These are phyloP conservation scores for Brachionichthys hirsutus DNA, from an alignment of 2,113 vertebrate genomes.

Conservation along the genomic window DNA sequence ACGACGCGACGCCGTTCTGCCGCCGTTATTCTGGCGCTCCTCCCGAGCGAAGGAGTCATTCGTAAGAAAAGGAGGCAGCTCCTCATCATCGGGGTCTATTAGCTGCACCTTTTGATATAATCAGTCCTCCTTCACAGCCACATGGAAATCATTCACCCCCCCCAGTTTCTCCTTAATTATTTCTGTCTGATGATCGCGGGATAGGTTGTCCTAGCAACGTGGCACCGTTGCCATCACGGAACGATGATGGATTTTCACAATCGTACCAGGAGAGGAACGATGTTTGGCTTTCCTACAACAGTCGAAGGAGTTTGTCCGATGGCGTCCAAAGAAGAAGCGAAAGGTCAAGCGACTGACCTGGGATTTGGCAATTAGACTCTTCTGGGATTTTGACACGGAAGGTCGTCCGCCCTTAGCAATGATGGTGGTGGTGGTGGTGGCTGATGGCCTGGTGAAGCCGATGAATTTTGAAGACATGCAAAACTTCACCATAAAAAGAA, in stretches of 20 bases:
- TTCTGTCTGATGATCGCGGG: constrained; percentile 7
- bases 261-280: background rate
- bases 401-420: too few relatives aligned
- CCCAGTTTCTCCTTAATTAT: constrained; percentile 16
- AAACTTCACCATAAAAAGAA: too few relatives aligned
- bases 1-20: constrained; percentile 22
- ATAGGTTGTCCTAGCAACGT: background rate
- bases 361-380: too few relatives aligned
- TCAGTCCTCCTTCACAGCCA: constrained; percentile 36
- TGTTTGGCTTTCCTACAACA: background rate
- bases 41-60: constrained; percentile 26
- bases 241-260: background rate
- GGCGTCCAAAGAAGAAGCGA: too few relatives aligned
- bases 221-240: background rate
- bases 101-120: constrained; percentile 50
- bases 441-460: too few relatives aligned
- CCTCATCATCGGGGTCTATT: constrained; percentile 46
- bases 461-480: too few relatives aligned
- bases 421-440: too few relatives aligned
- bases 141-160: constrained; percentile 30
- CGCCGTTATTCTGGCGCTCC: constrained; percentile 13
- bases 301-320: background rate
- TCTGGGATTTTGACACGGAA: too few relatives aligned
- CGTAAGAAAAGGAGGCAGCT: constrained; percentile 49
- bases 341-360: too few relatives aligned